Conservation (phyloP, 2,888 invertebrate species). For the Odontothrips loti region DNA sequence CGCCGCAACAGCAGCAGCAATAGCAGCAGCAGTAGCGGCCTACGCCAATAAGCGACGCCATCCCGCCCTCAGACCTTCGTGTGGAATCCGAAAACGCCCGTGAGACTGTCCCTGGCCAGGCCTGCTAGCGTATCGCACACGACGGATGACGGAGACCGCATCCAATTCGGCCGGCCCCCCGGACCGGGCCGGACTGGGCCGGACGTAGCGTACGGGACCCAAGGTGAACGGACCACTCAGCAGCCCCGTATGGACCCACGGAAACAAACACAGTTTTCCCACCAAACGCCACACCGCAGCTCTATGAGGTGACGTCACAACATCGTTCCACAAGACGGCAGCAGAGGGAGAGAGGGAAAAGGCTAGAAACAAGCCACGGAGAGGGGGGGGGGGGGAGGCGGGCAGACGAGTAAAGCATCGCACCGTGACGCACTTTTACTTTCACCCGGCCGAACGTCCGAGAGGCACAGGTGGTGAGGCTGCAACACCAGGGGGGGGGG, state of each 20-base stretch:
- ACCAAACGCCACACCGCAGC: too few species aligned
- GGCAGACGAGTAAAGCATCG: neutral
- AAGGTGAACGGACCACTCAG: neutral
- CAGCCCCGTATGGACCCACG: neutral
- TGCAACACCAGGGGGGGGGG: neutral
- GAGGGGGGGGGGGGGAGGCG: neutral
- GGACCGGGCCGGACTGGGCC: neutral
- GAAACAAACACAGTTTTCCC: neutral
- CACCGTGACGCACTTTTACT: conserved; percentile 24
- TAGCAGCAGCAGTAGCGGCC: too few species aligned
- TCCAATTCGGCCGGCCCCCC: neutral
- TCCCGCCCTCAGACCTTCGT: too few species aligned
- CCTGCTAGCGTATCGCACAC: neutral
- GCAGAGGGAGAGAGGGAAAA: neutral
- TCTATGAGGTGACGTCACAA: too few species aligned
- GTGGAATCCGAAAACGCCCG: too few species aligned
- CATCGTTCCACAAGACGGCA: neutral
- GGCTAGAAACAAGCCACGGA: neutral
- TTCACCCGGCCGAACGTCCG: neutral
- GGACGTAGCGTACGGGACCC: neutral
- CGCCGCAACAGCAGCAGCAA: too few species aligned
- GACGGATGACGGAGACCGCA: neutral
- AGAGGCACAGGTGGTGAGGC: neutral
- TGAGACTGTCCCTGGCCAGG: too few species aligned
- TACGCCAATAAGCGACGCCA: too few species aligned